Conservation (phyloP, 2,888 invertebrate genomes). For the Idaea straminata region DNA sequence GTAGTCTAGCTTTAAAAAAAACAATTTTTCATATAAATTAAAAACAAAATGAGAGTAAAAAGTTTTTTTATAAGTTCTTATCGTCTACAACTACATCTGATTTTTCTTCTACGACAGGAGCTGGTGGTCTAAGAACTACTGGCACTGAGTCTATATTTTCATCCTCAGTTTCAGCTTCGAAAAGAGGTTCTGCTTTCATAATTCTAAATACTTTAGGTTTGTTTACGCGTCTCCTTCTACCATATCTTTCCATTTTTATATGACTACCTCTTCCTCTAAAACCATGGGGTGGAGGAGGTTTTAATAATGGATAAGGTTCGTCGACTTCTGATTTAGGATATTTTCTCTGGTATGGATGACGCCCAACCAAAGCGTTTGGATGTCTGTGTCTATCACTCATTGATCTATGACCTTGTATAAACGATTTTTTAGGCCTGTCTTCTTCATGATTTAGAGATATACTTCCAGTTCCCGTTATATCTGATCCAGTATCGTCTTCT, state of each 20-base stretch:
- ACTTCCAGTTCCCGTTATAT: constrained; percentile 45
- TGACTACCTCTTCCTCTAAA: constrained; percentile 43
- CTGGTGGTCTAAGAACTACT: constrained; percentile 54
- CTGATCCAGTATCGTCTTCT: constrained; percentile 47
- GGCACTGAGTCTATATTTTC: constrained; percentile 47
- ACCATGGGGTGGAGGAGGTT: constrained; percentile 64
- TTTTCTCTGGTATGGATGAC: constrained; percentile 54
- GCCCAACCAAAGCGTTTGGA: constrained; percentile 50
- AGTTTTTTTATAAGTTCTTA: constrained; percentile 13
- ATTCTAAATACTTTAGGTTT: constrained; percentile 56
- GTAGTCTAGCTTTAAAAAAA: neutral
- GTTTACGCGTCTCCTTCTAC: constrained; percentile 51
- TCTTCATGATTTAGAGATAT: constrained; percentile 43
- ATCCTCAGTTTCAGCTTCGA: constrained; percentile 51
- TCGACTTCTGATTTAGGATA: constrained; percentile 55
- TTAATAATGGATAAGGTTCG: constrained; percentile 69
- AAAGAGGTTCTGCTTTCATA: constrained; percentile 60
- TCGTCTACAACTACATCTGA: constrained; percentile 30
- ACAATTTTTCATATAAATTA: neutral
- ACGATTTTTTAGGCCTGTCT: constrained; percentile 48
- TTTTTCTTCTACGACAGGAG: constrained; percentile 52
- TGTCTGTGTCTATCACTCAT: constrained; percentile 53
- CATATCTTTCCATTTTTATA: constrained; percentile 49
- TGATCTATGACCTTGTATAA: constrained; percentile 40
- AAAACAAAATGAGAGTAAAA: neutral